Percentiles rank a stretch among this genome's conserved stretches.
phyloP scores from a whole-genome alignment of 2,797 vertebrate genomes.

The Rhinoraja longicauda region DNA sequence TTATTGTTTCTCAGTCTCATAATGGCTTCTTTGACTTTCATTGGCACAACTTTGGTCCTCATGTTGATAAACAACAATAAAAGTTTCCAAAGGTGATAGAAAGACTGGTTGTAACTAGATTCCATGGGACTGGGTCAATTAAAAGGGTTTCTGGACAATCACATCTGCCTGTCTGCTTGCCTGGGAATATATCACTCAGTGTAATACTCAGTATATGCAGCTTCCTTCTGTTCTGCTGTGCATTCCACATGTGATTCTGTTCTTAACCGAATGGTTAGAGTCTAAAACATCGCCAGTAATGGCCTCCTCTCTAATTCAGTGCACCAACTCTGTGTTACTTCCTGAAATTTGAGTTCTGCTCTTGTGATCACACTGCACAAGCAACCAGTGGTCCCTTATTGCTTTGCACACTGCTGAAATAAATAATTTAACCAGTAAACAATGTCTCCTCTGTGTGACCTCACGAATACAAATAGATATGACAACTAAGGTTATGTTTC shows the following conservation, averaged over 20 bases:
- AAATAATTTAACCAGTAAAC: not conserved
- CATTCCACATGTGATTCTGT: not conserved
- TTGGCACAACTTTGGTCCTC: no score
- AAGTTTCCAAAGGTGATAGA: no score
- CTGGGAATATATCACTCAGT: not conserved
- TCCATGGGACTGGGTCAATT: constrained; percentile 14
- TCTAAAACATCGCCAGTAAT: not conserved
- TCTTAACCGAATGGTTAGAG: not conserved
- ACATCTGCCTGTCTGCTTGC: not conserved
- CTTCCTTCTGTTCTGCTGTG: not conserved
- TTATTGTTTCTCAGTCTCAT: no score
- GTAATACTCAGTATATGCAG: not conserved
- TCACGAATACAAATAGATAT: not conserved
- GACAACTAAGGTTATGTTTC: not conserved
- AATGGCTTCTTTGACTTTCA: no score
- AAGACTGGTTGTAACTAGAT: no score
- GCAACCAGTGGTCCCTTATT: not conserved
- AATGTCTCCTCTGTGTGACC: not conserved
- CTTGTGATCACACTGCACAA: not conserved
- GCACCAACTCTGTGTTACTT: not conserved
- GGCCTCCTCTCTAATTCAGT: not conserved
- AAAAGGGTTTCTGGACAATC: not conserved
- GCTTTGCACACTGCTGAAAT: not conserved
- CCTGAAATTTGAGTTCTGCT: not conserved
- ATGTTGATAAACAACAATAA: no score